Evolutionary conservation across 2,113 vertebrate species (phyloP).

Genomic region (Girardinichthys multiradiatus): DNA sequence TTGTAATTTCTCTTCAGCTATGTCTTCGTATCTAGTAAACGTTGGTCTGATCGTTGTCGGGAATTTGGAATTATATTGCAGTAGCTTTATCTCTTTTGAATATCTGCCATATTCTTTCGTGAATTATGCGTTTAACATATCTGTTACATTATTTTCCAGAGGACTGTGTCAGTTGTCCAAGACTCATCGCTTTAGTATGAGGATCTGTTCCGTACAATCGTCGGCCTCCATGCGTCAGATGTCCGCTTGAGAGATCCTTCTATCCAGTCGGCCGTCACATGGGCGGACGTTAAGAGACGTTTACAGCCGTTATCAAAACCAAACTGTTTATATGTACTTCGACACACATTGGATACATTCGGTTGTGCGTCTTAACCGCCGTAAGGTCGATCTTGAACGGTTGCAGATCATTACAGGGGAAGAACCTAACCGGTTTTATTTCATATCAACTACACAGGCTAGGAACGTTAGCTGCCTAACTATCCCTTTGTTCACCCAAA

Average conservation of each 20-base stretch:
- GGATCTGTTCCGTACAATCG: background rate
- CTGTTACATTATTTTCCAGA: background rate
- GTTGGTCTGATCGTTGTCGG: constrained; percentile 9
- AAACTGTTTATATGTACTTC: rapidly evolving
- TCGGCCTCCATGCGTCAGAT: constrained; percentile 29
- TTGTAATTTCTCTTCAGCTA: background rate
- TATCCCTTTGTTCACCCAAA: constrained; percentile 68
- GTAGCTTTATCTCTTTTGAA: background rate
- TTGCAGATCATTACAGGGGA: background rate
- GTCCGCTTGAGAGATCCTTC: constrained; percentile 7
- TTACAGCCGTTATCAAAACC: background rate
- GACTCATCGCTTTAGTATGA: background rate
- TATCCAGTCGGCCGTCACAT: constrained; percentile 39
- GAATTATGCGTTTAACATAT: background rate
- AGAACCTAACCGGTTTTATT: background rate
- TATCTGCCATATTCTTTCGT: background rate
- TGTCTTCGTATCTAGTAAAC: background rate
- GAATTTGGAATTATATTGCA: background rate
- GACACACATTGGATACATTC: background rate
- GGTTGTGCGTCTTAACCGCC: background rate
- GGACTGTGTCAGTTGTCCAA: background rate
- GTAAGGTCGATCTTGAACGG: background rate
- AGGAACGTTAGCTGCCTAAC: constrained; percentile 36
- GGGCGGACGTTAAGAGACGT: constrained; percentile 1
- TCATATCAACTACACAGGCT: background rate